These are phyloP conservation scores for Chiloscyllium punctatum DNA, from an alignment of 2,797 vertebrate species.

Conservation along the genomic window DNA sequence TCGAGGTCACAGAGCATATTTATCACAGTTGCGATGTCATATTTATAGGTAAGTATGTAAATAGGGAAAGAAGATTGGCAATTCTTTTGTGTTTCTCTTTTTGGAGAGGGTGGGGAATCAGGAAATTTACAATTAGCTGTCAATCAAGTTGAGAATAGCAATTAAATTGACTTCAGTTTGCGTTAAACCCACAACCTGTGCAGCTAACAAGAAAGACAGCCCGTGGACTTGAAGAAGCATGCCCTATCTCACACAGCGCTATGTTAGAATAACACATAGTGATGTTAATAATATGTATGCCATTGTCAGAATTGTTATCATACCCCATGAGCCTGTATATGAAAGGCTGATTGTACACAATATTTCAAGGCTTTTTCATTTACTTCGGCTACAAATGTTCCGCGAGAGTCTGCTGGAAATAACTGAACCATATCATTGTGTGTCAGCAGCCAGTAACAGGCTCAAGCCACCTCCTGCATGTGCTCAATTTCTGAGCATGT, in stretches of 20 bases:
- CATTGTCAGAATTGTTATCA: not conserved
- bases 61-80: not conserved
- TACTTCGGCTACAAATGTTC: not conserved
- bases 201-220: not conserved
- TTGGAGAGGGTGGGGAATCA: not conserved
- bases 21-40: not conserved
- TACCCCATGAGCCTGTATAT: not conserved
- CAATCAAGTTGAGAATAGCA: not conserved
- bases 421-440: not conserved
- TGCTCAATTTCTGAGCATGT: not conserved
- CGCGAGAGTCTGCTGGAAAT: not conserved
- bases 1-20: too few species aligned
- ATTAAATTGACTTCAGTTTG: not conserved
- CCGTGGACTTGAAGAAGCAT: not conserved
- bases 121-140: not conserved
- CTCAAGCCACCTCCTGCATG: not conserved
- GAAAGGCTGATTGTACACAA: not conserved
- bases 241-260: not conserved
- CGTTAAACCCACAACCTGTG: not conserved
- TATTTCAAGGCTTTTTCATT: not conserved
- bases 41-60: not conserved
- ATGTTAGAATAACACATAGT: not conserved
- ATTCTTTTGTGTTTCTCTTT: not conserved
- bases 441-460: not conserved
- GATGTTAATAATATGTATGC: not conserved